Evolutionary conservation across 1,140 invertebrate species (phyloP), one percentile per base, ranked within the genome.

Genomic region (Zaprionus tsacasi): DNA sequence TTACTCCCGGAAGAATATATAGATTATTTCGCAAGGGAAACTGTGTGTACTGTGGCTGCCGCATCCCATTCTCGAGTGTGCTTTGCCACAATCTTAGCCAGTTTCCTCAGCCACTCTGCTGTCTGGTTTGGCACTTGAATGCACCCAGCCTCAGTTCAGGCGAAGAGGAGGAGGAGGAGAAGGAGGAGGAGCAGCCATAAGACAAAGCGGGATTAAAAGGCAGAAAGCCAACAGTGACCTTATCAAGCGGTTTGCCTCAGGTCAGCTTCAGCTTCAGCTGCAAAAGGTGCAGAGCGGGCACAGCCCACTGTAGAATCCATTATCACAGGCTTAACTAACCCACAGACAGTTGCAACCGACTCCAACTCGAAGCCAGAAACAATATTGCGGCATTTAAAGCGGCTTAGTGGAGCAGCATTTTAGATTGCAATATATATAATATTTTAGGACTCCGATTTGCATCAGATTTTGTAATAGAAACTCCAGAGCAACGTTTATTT

Each of bases 71-170:
- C 40, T 15, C n/a, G 40, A 45, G 7, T 8, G 40, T 8, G 2
- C 40, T 45, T 15, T 15, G n/a, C 40, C 6, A n/a, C 40, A 43
- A 43, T 43, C n/a, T 43, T n/a, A 43, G 7, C 38, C 38, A 40
- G 11, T 40, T 40, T 2, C 13, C 38, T 40, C 13, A 12, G 38
- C 38, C 12, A 35, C 4, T 21, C 33, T 35, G 40, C n/a, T 15
- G 13, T 15, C 40, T 15, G 40, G 40, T n/a, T 43, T 43, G n/a
- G n/a, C 40, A 45, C 40, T 45, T 45, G 40, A 50, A 50, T 50
- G 45, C 45, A 50, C 10, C 6, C 21, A 50, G 17, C 8, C 21
- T 25, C 15, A 25, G 25, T 50, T 50, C 45, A 50, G 17, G 45
- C 17, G 17, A 50, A 50, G 40, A n/a, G n/a, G n/a, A n/a, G n/a